A percentile compares a stretch with the other conserved stretches of the same genome.
Conservation (phyloP, 2,113 vertebrate species). For the Paedocypris sp. region DNA sequence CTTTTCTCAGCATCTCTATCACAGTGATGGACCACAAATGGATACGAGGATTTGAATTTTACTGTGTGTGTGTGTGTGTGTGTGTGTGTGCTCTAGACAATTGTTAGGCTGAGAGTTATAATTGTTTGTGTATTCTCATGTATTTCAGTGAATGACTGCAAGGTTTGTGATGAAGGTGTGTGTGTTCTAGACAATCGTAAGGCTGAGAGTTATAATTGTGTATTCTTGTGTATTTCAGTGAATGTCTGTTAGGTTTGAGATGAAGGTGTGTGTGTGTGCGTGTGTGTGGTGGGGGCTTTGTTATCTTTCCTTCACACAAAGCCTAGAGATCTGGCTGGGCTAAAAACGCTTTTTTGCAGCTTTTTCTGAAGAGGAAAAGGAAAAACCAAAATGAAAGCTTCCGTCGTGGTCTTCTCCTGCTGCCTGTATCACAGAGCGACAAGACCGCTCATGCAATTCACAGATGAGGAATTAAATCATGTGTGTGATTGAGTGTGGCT, state of each 20-base stretch:
- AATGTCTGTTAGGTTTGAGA: not conserved
- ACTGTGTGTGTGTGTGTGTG: too few relatives aligned
- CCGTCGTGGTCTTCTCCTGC: constrained; percentile 1
- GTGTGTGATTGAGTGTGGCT: constrained; percentile 19
- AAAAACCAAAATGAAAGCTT: constrained; percentile 30
- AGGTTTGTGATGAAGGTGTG: too few relatives aligned
- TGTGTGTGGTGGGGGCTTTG: constrained; percentile 18
- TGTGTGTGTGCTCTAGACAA: too few relatives aligned
- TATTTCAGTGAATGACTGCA: constrained; percentile 34
- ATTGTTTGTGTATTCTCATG: constrained; percentile 1
- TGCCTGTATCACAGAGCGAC: constrained; percentile 33
- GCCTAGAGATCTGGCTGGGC: constrained; percentile 29
- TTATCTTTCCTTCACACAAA: constrained; percentile 39
- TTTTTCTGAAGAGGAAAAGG: constrained; percentile 3
- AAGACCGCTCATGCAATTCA: constrained; percentile 27
- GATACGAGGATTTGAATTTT: constrained; percentile 18
- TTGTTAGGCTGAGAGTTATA: too few relatives aligned
- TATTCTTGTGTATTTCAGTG: constrained; percentile 9
- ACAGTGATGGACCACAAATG: constrained; percentile 17
- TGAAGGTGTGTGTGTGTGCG: not conserved
- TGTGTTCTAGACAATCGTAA: too few relatives aligned
- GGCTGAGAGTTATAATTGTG: constrained; percentile 23
- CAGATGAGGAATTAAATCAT: constrained; percentile 33
- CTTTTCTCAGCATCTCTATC: too few relatives aligned
- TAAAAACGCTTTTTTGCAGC: constrained; percentile 26